Evolutionary conservation across 2,888 invertebrate species (phyloP).

Genomic region (Carpatolechia fugitivella): DNA sequence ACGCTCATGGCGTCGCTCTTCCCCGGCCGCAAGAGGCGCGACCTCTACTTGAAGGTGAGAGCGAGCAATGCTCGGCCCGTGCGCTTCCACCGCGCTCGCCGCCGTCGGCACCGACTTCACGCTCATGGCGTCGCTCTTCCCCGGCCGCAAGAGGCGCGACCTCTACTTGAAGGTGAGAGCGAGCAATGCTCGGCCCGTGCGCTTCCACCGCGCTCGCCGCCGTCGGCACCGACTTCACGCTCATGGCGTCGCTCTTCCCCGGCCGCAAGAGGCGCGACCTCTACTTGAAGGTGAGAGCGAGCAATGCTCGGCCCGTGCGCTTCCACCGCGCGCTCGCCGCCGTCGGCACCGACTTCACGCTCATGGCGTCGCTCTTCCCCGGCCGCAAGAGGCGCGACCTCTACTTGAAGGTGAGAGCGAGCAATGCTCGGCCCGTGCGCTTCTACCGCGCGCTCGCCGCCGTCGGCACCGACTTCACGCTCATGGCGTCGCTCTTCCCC

Average conservation of each 20-base stretch:
- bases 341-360: slow-evolving; percentile 94
- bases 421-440: not conserved
- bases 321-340: slow-evolving; percentile 79
- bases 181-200: too few species aligned
- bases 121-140: slow-evolving; percentile 91
- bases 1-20: slow-evolving; percentile 91
- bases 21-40: slow-evolving; percentile 86
- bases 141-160: slow-evolving; percentile 87
- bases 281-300: slow-evolving; percentile 90
- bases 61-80: not conserved
- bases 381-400: slow-evolving; percentile 88
- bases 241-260: slow-evolving; percentile 88
- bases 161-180: slow-evolving; percentile 87
- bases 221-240: too few species aligned
- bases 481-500: slow-evolving; percentile 92
- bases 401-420: slow-evolving; percentile 84
- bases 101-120: slow-evolving; percentile 96
- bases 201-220: too few species aligned
- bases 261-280: slow-evolving; percentile 88
- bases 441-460: slow-evolving; percentile 79
- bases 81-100: slow-evolving; percentile 72
- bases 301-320: too few species aligned
- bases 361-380: slow-evolving; percentile 92
- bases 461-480: slow-evolving; percentile 94
- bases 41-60: slow-evolving; percentile 88